These are phyloP conservation scores for Odobenus rosmarus DNA, from an alignment of 2,113 vertebrate species.

Conservation along the genomic window DNA sequence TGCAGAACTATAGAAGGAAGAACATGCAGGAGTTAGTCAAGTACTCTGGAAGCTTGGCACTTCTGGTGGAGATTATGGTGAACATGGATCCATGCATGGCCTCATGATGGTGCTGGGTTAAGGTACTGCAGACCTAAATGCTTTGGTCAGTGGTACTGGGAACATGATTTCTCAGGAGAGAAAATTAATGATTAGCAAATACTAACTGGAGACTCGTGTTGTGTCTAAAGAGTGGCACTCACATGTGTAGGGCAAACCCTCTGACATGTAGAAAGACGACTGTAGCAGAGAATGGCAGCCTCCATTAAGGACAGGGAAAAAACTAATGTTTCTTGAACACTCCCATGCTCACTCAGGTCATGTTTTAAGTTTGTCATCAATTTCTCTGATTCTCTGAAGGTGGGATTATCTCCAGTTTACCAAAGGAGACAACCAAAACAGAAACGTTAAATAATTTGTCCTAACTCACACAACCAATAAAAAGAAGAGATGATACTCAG, in stretches of 20 bases:
- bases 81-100: neutral
- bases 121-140: neutral
- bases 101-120: neutral
- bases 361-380: neutral
- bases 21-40: neutral
- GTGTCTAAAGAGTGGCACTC: neutral
- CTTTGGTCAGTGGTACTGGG: neutral
- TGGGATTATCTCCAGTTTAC: neutral
- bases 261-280: neutral
- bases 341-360: neutral
- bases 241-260: neutral
- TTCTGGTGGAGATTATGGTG: neutral
- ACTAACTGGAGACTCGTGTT: neutral
- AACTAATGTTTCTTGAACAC: rapidly evolving
- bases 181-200: conserved; percentile 37
- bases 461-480: neutral
- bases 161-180: conserved; percentile 40
- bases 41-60: neutral
- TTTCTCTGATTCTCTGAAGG: neutral
- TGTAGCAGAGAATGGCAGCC: neutral
- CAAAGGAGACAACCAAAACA: neutral
- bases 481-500: neutral
- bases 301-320: neutral
- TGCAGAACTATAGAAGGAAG: neutral
- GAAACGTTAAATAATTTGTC: neutral